Percentiles rank a stretch among this genome's conserved stretches.
These are phyloP conservation scores for Vicugna pacos DNA, from an alignment of 2,113 vertebrate genomes.

Conservation along the genomic window DNA sequence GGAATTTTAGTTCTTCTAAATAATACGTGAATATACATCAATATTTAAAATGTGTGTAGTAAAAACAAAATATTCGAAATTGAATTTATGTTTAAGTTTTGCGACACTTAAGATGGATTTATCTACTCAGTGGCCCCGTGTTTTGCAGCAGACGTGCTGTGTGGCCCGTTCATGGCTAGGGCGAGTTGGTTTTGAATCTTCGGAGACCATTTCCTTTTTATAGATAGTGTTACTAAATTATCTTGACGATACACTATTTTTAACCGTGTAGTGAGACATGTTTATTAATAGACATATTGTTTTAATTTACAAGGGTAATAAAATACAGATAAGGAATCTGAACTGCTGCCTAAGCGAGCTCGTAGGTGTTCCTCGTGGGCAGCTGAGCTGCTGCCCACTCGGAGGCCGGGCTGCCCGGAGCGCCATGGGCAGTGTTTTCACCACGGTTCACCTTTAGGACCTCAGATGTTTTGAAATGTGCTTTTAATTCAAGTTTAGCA, in stretches of 20 bases:
- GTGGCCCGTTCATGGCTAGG: not conserved
- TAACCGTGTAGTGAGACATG: not conserved
- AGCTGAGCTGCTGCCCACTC: not conserved
- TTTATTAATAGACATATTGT: not conserved
- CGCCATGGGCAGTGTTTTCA: slow-evolving; percentile 72
- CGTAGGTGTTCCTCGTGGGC: not conserved
- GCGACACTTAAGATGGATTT: not conserved
- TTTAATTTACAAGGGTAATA: not conserved
- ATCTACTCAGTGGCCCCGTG: not conserved
- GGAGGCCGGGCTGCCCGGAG: not conserved
- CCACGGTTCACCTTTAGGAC: not conserved
- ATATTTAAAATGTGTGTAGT: not conserved
- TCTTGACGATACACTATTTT: not conserved
- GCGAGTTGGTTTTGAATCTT: not conserved
- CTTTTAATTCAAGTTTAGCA: slow-evolving; percentile 65
- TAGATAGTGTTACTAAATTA: not conserved
- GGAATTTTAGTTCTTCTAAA: not conserved
- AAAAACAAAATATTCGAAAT: not conserved
- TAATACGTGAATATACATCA: not conserved
- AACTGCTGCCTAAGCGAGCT: not conserved
- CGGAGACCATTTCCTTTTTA: not conserved
- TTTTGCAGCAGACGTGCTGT: not conserved
- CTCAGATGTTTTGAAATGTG: not conserved
- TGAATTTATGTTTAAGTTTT: not conserved
- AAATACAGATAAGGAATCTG: not conserved